Evolutionary conservation across 23 tunicate species (phyloP).

Genomic region (Trididemnum nubilum): DNA sequence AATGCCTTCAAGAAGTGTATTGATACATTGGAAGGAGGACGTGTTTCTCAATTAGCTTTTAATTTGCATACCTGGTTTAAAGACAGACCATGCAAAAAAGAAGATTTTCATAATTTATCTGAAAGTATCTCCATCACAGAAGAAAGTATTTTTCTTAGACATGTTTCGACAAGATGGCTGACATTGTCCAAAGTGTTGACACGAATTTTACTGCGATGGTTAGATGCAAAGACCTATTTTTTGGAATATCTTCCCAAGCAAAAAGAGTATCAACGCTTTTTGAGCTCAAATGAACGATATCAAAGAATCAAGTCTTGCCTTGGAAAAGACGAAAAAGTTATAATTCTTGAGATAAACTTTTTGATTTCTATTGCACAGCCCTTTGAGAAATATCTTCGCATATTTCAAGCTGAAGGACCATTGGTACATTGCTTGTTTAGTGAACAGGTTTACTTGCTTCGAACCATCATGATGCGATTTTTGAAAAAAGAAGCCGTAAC

Average conservation of each 20-base stretch:
- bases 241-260: slow-evolving; percentile 17
- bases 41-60: slow-evolving; percentile 9
- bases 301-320: slow-evolving; percentile 11
- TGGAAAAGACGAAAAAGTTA: background rate
- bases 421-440: slow-evolving; percentile 5
- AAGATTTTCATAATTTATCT: background rate
- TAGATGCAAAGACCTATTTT: slow-evolving; percentile 1
- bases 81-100: slow-evolving; percentile 15
- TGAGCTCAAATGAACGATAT: background rate
- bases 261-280: slow-evolving; percentile 3
- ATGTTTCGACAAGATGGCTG: slow-evolving; percentile 1
- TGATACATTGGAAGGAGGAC: slow-evolving; percentile 9
- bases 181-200: background rate
- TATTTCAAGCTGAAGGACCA: slow-evolving; percentile 15
- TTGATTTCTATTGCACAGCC: background rate
- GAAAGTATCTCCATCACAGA: background rate
- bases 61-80: slow-evolving; percentile 8
- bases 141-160: background rate
- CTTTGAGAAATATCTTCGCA: background rate
- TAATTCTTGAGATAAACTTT: background rate
- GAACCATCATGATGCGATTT: slow-evolving; percentile 1
- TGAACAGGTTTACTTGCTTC: background rate
- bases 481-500: slow-evolving; percentile 12
- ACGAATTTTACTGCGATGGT: slow-evolving; percentile 2
- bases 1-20: slow-evolving; percentile 12